Percentiles rank a stretch among this genome's conserved stretches.
These are phyloP conservation scores for Ptiloglossa arizonensis DNA, from an alignment of 1,140 invertebrate genomes.

Conservation along the genomic window DNA sequence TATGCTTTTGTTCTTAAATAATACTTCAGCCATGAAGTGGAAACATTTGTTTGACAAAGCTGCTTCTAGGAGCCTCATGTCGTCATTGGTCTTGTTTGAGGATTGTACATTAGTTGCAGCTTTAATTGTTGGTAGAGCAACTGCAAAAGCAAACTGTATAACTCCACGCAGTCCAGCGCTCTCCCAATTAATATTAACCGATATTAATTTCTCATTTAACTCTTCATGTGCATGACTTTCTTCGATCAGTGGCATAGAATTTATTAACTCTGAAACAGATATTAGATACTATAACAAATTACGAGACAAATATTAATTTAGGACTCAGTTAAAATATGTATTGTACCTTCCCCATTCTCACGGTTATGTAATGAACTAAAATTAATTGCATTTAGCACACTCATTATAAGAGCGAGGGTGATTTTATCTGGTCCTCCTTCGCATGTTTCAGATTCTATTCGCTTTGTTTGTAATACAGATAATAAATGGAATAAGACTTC, in stretches of 20 bases:
- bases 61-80: conserved; percentile 86
- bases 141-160: conserved; percentile 89
- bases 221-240: conserved; percentile 85
- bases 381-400: conserved; percentile 92
- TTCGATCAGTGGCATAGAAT: conserved; percentile 87
- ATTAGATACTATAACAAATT: conserved; percentile 10
- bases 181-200: conserved; percentile 84
- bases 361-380: conserved; percentile 88
- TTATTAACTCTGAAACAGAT: conserved; percentile 84
- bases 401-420: conserved; percentile 90
- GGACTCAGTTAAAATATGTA: background rate
- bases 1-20: conserved; percentile 88
- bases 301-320: conserved; percentile 15
- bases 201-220: conserved; percentile 83
- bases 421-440: conserved; percentile 87
- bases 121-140: conserved; percentile 91
- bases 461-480: conserved; percentile 72
- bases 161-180: conserved; percentile 87
- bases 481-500: conserved; percentile 82
- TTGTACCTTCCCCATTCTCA: conserved; percentile 83
- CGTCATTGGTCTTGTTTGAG: conserved; percentile 74
- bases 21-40: conserved; percentile 87
- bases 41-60: conserved; percentile 92
- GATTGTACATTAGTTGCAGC: conserved; percentile 80
- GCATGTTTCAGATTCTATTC: conserved; percentile 82